Conservation (phyloP, 2,113 vertebrate species). For the Rhabdornis inornatus region DNA sequence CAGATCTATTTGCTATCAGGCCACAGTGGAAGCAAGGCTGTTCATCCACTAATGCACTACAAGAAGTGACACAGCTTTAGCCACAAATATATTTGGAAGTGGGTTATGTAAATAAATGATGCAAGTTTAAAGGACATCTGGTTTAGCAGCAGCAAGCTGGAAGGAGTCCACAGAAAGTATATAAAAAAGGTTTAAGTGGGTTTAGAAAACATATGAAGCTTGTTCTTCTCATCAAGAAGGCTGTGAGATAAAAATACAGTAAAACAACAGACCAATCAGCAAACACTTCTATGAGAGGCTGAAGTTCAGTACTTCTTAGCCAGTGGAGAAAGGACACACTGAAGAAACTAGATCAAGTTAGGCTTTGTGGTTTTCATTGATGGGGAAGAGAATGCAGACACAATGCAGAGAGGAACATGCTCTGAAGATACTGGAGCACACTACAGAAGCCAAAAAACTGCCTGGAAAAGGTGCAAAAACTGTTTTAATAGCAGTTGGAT, state of each 20-base stretch:
- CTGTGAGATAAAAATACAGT: background rate
- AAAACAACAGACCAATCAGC: background rate
- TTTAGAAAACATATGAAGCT: background rate
- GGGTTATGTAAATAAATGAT: background rate
- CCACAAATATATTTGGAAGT: background rate
- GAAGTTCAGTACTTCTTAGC: background rate
- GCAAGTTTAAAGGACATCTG: background rate
- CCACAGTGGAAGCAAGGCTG: background rate
- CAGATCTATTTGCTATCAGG: background rate
- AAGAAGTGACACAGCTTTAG: background rate
- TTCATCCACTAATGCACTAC: background rate
- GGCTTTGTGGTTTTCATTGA: background rate
- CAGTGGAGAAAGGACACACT: background rate
- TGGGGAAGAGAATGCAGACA: background rate
- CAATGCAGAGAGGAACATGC: background rate
- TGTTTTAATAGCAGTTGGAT: background rate
- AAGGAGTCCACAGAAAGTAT: background rate
- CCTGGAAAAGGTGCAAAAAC: background rate
- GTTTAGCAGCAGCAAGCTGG: background rate
- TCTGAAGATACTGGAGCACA: background rate
- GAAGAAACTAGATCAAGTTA: background rate
- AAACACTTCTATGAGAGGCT: background rate
- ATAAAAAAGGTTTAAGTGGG: background rate
- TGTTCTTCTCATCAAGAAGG: background rate
- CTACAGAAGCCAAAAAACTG: background rate